phyloP scores from a whole-genome alignment of 2,113 vertebrate species.

The Myotis lucifugus region DNA sequence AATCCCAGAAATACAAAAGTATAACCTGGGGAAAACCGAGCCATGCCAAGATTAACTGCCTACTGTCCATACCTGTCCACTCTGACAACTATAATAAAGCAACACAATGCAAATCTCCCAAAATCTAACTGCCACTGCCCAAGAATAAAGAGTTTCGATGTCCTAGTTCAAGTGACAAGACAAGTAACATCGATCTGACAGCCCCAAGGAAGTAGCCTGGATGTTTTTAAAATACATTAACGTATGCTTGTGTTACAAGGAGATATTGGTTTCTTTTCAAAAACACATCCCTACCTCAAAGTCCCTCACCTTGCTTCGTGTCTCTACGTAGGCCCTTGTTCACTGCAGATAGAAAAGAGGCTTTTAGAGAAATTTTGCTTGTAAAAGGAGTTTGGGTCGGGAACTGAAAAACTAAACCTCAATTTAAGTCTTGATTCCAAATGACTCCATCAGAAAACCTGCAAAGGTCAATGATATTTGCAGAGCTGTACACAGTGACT shows the following conservation, averaged over 20 bases:
- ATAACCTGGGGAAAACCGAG: neutral
- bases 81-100: neutral
- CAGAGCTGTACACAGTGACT: neutral
- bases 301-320: neutral
- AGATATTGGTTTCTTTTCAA: neutral
- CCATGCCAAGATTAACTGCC: neutral
- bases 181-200: neutral
- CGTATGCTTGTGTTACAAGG: neutral
- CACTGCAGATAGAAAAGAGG: neutral
- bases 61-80: neutral
- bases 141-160: neutral
- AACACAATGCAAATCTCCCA: neutral
- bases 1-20: slow-evolving; percentile 11
- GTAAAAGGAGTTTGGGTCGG: neutral
- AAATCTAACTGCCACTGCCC: neutral
- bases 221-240: slow-evolving; percentile 23
- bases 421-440: neutral
- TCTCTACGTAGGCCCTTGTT: neutral
- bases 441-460: neutral
- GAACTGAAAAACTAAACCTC: slow-evolving; percentile 26
- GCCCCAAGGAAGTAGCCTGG: neutral
- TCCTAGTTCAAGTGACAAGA: neutral
- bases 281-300: neutral
- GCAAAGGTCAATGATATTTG: fast-evolving
- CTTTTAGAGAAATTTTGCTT: neutral